A percentile compares a stretch with the other conserved stretches of the same genome.
Conservation (phyloP, 2,113 vertebrate species). For the Corvus hawaiiensis region DNA sequence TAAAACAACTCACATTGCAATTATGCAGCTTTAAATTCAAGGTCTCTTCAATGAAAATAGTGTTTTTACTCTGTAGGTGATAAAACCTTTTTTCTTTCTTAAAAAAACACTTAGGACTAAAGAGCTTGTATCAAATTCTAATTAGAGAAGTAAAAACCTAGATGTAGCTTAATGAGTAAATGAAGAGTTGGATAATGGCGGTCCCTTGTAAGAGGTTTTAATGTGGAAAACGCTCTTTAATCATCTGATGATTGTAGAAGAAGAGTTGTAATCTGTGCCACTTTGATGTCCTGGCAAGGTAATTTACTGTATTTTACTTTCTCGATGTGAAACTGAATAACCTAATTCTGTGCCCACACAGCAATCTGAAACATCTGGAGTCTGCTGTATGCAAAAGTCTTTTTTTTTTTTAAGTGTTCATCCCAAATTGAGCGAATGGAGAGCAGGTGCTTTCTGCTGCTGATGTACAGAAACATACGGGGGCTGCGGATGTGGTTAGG, state of each 20-base stretch:
- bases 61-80: not conserved
- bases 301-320: slow-evolving; percentile 47
- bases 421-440: not conserved
- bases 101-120: not conserved
- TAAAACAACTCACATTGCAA: not conserved
- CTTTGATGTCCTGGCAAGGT: slow-evolving; percentile 30
- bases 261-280: not conserved
- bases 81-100: not conserved
- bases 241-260: slow-evolving; percentile 33
- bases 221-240: slow-evolving; percentile 51
- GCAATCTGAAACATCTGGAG: slow-evolving; percentile 51
- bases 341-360: not conserved
- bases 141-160: slow-evolving; percentile 25
- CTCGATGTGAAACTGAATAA: slow-evolving; percentile 14
- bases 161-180: slow-evolving; percentile 36
- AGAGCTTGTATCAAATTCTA: not conserved
- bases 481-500: not conserved
- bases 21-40: not conserved
- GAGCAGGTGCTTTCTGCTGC: not conserved
- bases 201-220: slow-evolving; percentile 20
- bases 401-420: not conserved
- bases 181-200: not conserved
- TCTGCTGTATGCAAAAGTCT: not conserved
- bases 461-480: not conserved
- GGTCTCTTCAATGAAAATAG: not conserved